Conservation (phyloP, 2,113 vertebrate species). For the Cyprinodon tularosa region DNA sequence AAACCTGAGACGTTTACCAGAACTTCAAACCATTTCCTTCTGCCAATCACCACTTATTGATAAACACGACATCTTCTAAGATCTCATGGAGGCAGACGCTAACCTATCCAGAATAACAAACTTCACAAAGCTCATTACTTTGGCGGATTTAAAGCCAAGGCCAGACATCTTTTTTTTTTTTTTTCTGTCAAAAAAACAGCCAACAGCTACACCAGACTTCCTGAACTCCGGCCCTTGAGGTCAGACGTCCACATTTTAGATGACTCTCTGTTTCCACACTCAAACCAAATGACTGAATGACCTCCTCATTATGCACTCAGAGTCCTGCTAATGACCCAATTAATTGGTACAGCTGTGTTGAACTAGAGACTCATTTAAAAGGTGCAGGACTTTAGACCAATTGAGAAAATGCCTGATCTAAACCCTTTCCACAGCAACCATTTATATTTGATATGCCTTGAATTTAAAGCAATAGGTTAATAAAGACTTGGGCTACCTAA, state of each 20-base stretch:
- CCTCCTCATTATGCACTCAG: too few relatives aligned
- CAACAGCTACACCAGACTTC: too few relatives aligned
- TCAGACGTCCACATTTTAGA: too few relatives aligned
- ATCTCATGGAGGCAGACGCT: not conserved
- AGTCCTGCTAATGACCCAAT: too few relatives aligned
- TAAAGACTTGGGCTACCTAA: not conserved
- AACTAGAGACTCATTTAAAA: too few relatives aligned
- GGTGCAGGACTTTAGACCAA: not conserved
- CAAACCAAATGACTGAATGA: too few relatives aligned
- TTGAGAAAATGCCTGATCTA: not conserved
- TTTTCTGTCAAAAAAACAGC: not conserved
- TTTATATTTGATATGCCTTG: not conserved
- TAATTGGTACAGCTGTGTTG: too few relatives aligned
- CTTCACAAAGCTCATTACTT: not conserved
- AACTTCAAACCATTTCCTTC: not conserved
- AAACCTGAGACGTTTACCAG: not conserved
- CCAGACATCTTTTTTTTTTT: not conserved
- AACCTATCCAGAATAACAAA: not conserved
- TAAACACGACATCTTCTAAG: not conserved
- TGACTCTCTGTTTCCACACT: too few relatives aligned
- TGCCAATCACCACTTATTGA: slow-evolving; percentile 8
- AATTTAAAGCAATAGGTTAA: not conserved
- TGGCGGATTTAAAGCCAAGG: not conserved
- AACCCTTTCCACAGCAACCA: not conserved
- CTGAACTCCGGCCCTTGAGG: too few relatives aligned